Base-by-base conservation (phyloP, 2,113 vertebrate genomes). In the Alosa alosa region DNA sequence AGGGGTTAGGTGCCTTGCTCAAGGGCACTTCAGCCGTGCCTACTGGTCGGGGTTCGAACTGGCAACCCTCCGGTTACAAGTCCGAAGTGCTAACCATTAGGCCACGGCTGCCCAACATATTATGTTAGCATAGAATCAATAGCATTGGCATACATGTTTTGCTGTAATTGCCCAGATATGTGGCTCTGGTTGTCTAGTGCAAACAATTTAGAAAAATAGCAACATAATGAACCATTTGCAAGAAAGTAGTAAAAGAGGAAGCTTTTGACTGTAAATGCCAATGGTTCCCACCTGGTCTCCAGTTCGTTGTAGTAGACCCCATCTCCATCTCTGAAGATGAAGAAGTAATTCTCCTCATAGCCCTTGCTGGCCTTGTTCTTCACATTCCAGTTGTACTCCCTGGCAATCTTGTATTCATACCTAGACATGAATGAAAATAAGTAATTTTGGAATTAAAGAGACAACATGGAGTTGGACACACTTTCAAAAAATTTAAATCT, bases 311-410 rank as follows among this genome's bases (percentile, higher is more conserved):
- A 99, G 90, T 99, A 98, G 83, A 99, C 97, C 0, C 97, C 97
- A 0, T 99, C 97, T 0, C 95, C 96, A 88, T 99, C 97, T 49
- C 97, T 94, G 91, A 99, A 98, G 93, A 99, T 99, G 87, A 99
- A 98, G 93, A 99, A 99, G 89, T 99, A 99, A 91, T 99, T 99
- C 92, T 99, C 97, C 84, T 99, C 97, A 0, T 99, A 99, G 83
- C 97, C 97, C 81, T 99, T 99, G 94, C 97, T 99, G 85, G 97
- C 97, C 90, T 99, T 99, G 95, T 99, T 99, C 92, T 99, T 99
- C 86, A 98, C 97, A 0, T 99, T 98, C 97, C 97, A 98, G 95
- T 98, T 98, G 91, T 99, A 99, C 89, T 99, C 97, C 44, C 97
- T 94, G 39, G 97, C 97, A 1, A 99, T 99, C 93, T 98, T 98